Evolutionary conservation across 2,888 invertebrate species (phyloP), one percentile per base, ranked within the genome.

Genomic region (Drosophila paracracens): DNA sequence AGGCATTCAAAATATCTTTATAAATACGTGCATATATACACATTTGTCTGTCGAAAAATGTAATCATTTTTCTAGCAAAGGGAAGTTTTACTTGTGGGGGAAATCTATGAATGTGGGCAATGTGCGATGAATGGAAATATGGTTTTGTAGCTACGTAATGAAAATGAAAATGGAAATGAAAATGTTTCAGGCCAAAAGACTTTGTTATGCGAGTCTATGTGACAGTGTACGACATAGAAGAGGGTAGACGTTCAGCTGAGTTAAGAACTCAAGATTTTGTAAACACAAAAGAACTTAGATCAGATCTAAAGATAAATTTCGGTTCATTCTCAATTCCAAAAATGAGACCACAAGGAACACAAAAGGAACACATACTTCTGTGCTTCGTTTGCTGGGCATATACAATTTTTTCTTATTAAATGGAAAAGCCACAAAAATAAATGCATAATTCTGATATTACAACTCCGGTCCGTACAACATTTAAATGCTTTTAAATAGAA

Each of bases 41-140:
- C 50, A 63, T 59, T 43, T 67, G 74, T 73, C 62, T 74, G 56
- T 52, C 63, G 60, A 57, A 31, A 78, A 81, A 88, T 77, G 81
- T 83, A 81, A 88, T 80, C 80, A 88, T 74, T 83, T 81, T 79
- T 71, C 58, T 61, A 62, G 74, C 79, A 70, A 52, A 67, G 66
- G 59, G 59, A 71, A 74, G 62, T 80, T 69, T 48, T n/a, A 16
- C 13, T 46, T 46, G 27, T 43, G 40, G 46, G 40, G 48, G 38
- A 77, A 53, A 52, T 36, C 35, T 56, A 16, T 21, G 43, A 60
- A 59, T 53, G 25, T 35, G 43, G 31, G 29, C 52, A 64, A 31
- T 48, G 46, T 65, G 74, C 46, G 35, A 48, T 38, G 21, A 38
- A 59, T 56, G 50, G 46, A 57, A 64, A 74, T 81, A 78, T 72